Base-by-base conservation (phyloP, 2,113 vertebrate species). In the Bucco capensis region DNA sequence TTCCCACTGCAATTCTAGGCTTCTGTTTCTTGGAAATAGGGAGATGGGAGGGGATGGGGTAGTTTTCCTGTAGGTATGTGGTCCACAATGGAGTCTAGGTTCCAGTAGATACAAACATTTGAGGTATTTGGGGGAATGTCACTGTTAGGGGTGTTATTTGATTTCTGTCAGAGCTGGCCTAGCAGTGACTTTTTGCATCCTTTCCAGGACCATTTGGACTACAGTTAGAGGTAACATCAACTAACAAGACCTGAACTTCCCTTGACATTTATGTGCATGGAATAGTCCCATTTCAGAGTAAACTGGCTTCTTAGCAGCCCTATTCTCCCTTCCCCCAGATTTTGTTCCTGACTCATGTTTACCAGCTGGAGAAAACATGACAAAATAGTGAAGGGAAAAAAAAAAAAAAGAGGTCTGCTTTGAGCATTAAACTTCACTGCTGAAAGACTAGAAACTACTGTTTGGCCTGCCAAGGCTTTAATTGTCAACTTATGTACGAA, bases 361-460 rank as follows among this genome's bases (percentile, higher is more conserved):
- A 88, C 62, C 84, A 86, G 94, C 83, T 90, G 61, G 47, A 75
- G 78, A 80, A 89, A 96, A 92, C 80, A 92, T 30, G 92, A 96
- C 91, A 94, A 96, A 96, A 87, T 35, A 67, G 40, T 71, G 47
- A 44, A 66, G n/a, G n/a, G n/a, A n/a, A n/a, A 51, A 37, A 54
- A 53, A 86, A 70, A 89, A 87, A 72, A 25, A 38, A 64, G 4
- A 84, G 57, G 57, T 83, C 82, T 57, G 77, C 89, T 94, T 94
- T 95, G 96, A 96, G 96, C 93, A 78, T 92, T 95, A 92, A 83
- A 91, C 83, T 96, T 96, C 62, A n/a, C 76, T 96, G 92, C 95
- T 94, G 95, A 96, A 96, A 92, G 92, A 72, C 80, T 93, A 54
- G 86, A 97, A 97, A 96, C 95, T 95, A 58, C 96, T 93, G 93